Conservation (phyloP, 2,113 vertebrate genomes). For the Aegotheles bennettii region DNA sequence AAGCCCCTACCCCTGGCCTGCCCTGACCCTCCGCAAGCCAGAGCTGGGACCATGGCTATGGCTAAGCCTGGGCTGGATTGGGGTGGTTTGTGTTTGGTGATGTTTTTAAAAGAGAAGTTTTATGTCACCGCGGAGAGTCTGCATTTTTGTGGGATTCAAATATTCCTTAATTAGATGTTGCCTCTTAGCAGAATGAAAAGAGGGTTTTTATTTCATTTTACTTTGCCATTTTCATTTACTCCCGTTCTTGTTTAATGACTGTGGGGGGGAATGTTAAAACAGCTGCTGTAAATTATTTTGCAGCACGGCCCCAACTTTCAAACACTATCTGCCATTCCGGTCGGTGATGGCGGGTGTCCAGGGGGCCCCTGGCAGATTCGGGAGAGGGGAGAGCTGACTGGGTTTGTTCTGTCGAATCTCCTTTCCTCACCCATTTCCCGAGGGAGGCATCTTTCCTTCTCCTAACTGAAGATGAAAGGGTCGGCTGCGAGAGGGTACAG, state of each 20-base stretch:
- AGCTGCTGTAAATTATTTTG: slow-evolving; percentile 59
- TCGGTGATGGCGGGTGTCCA: not conserved
- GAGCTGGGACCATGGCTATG: accelerated
- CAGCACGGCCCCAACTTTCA: not conserved
- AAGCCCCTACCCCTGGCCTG: not conserved
- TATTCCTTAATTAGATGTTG: slow-evolving; percentile 73
- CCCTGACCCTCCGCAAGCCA: not conserved
- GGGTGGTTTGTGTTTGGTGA: not conserved
- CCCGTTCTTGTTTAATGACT: slow-evolving; percentile 68
- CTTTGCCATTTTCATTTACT: slow-evolving; percentile 69
- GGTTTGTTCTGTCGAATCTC: not conserved
- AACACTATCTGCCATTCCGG: not conserved
- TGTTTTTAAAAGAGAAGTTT: slow-evolving; percentile 56
- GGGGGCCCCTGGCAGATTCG: not conserved
- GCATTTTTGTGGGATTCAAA: slow-evolving; percentile 71
- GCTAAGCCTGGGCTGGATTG: not conserved
- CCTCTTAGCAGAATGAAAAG: slow-evolving; percentile 66
- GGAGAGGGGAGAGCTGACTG: not conserved
- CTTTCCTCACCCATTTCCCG: not conserved
- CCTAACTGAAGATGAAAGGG: not conserved
- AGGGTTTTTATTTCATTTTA: slow-evolving; percentile 66
- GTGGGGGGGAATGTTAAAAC: slow-evolving; percentile 65
- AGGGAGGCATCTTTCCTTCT: not conserved
- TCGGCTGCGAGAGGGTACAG: not conserved
- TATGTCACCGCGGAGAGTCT: slow-evolving; percentile 45